Base-by-base conservation (phyloP, 1,140 invertebrate species). In the Hyphantria cunea region DNA sequence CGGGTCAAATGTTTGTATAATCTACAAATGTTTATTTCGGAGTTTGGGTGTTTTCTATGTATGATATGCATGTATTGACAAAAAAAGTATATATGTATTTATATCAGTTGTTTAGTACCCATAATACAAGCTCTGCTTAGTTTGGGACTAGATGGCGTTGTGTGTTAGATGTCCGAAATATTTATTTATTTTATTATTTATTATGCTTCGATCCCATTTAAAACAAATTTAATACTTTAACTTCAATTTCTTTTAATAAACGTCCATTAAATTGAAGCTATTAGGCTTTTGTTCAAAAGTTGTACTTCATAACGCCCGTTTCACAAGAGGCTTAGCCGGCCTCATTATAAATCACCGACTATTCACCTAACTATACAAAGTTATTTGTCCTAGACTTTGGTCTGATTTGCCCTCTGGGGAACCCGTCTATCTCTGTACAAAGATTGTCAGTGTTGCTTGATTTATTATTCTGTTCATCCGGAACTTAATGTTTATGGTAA, bases 291-390 rank as follows among this genome's bases (percentile, higher is more conserved):
- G 10, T 12, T 15, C 34, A 9, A 49, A 51, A 51, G 56, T 13
- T 17, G 31, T 3, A 14, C 34, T 39, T 15, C 17, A 60, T 60
- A 47, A 37, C 34, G 48, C 32, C 39, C 56, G 37, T 60, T 50
- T 33, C 47, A 59, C 32, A 32, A 32, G 17, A 33, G 56, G 56
- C 25, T 42, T 42, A 60, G 15, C 39, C 39, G 56, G 56, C 45
- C 56, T 60, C 48, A 60, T 51, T 60, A 60, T 60, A 51, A 60
- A 60, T 60, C 56, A 60, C 39, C 6, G 34, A 34, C 48, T 51
- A 60, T 59, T 50, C 56, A 50, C 37, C 15, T 50, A 59, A 60
- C 34, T 50, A n/a, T 42, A 60, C 7, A 32, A 33, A 50, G 25
- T 50, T 42, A 49, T 44, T 49, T 59, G 47, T 59, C 25, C n/a